A percentile compares a stretch with the other conserved stretches of the same genome.
Conservation (phyloP, 2,113 vertebrate species). For the Pangasianodon hypophthalmus region DNA sequence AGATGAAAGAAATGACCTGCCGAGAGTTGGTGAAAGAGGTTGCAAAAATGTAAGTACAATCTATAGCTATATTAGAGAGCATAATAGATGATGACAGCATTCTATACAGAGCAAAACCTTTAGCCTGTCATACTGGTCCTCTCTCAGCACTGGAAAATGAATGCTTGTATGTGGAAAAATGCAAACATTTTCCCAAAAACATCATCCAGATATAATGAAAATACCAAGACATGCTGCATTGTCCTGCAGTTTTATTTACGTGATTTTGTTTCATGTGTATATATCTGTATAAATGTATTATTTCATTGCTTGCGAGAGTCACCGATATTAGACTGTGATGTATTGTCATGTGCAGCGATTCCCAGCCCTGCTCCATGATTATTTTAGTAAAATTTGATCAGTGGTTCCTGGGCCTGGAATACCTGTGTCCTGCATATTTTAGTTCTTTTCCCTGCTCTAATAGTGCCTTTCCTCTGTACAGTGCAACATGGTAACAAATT, state of each 20-base stretch:
- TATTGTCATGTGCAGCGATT: neutral
- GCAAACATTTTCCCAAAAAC: neutral
- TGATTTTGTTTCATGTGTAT: neutral
- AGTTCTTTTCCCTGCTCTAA: no score
- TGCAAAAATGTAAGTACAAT: slow-evolving; percentile 93
- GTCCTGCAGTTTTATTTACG: neutral
- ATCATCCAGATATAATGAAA: neutral
- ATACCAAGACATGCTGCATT: neutral
- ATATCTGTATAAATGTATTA: neutral
- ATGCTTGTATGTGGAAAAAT: neutral
- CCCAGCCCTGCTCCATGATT: neutral
- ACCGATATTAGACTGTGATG: neutral
- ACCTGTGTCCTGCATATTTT: neutral
- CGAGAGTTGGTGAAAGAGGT: slow-evolving; percentile 97
- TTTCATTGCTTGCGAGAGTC: neutral
- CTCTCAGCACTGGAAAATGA: neutral
- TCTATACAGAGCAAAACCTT: neutral
- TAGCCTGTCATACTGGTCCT: neutral
- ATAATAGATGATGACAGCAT: neutral
- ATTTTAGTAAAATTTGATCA: neutral
- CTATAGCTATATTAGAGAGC: neutral
- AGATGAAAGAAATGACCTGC: slow-evolving; percentile 99
- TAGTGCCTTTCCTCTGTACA: no score
- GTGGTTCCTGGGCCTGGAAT: neutral
- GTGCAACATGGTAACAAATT: no score